Conservation (phyloP, 1,140 invertebrate species). For the Oppia nitens region DNA sequence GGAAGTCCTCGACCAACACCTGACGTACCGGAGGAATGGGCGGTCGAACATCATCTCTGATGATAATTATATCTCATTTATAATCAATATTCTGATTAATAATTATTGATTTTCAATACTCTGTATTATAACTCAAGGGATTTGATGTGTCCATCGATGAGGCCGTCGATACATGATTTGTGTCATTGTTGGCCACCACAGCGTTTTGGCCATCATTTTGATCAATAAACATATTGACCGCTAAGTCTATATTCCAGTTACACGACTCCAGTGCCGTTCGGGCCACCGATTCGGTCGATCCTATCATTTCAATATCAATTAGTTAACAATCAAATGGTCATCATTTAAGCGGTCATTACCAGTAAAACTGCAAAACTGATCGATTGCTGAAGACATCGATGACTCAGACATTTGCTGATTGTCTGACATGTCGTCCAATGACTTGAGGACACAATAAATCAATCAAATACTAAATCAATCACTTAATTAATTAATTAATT, state of each 20-base stretch:
- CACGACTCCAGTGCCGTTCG: constrained; percentile 33
- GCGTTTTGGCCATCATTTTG: constrained; percentile 10
- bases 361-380: not conserved
- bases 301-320: constrained; percentile 1
- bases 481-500: too few relatives aligned
- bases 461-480: too few relatives aligned
- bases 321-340: not conserved
- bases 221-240: constrained; percentile 40
- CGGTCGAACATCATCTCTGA: constrained; percentile 36
- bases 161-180: constrained; percentile 5
- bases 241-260: constrained; percentile 35
- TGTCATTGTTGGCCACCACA: constrained; percentile 26
- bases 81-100: too few relatives aligned
- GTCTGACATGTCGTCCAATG: not conserved
- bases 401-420: not conserved
- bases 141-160: not conserved
- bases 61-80: constrained; percentile 19
- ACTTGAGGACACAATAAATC: not conserved
- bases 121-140: not conserved
- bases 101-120: too few relatives aligned
- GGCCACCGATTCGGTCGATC: constrained; percentile 24
- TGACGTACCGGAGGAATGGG: constrained; percentile 47
- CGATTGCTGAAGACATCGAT: not conserved
- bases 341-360: not conserved
- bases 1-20: constrained; percentile 35